Evolutionary conservation across 2,113 vertebrate genomes (phyloP).

Genomic region (Thunnus maccoyii): DNA sequence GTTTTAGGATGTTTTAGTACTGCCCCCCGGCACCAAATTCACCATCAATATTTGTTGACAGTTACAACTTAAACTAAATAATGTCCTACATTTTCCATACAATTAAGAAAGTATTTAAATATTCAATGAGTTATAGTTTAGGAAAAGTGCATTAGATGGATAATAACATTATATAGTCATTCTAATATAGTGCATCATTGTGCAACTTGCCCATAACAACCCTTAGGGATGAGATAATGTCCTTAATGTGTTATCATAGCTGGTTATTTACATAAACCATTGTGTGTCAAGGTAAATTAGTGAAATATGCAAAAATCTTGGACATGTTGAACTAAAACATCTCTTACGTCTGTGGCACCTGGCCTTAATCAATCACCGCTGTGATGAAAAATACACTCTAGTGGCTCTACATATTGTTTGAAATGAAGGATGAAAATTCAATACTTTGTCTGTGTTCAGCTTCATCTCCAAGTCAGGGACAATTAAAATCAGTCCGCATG

Average conservation of each 20-base stretch:
- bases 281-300: conserved; percentile 12
- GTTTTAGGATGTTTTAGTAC: neutral
- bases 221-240: neutral
- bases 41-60: neutral
- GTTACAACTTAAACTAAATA: neutral
- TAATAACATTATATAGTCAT: no score
- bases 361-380: conserved; percentile 43
- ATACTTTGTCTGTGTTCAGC: conserved; percentile 42
- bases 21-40: neutral
- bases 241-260: neutral
- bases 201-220: neutral
- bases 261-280: conserved; percentile 5
- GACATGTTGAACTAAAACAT: conserved; percentile 20
- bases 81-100: neutral
- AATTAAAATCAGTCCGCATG: conserved; percentile 66
- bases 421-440: conserved; percentile 52
- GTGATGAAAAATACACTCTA: conserved; percentile 37
- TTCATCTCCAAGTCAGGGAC: conserved; percentile 55
- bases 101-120: neutral
- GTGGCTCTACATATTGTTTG: conserved; percentile 24
- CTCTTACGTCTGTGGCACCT: conserved; percentile 2
- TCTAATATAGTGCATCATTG: neutral
- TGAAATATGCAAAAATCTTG: conserved; percentile 7
- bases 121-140: neutral
- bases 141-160: neutral